These are phyloP conservation scores for Scolopax rusticola DNA, from an alignment of 2,797 vertebrate species.

Conservation along the genomic window DNA sequence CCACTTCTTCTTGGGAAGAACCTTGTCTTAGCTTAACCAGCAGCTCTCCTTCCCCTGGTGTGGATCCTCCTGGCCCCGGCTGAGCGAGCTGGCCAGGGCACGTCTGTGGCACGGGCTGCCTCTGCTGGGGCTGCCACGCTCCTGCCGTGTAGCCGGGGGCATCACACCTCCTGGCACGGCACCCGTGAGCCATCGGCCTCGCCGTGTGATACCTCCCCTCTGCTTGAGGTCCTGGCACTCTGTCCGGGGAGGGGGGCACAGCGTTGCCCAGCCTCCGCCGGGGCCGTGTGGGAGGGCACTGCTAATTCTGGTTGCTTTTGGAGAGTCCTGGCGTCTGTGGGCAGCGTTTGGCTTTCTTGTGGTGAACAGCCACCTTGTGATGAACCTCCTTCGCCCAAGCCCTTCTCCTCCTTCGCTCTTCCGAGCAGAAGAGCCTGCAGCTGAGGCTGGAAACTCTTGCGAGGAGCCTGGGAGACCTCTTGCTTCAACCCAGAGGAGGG, in stretches of 20 bases:
- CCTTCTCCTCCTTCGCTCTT: not conserved
- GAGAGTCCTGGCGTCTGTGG: not conserved
- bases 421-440: not conserved
- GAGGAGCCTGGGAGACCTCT: conserved; percentile 1
- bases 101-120: not conserved
- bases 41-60: not conserved
- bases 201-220: no score
- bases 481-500: not conserved
- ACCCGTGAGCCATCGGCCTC: fast-evolving
- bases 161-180: fast-evolving
- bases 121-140: not conserved
- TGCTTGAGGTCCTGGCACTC: no score
- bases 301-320: not conserved
- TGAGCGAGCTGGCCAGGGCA: not conserved
- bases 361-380: not conserved
- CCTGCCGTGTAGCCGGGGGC: not conserved
- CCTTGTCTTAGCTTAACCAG: not conserved
- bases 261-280: fast-evolving
- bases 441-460: not conserved
- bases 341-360: fast-evolving
- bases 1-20: not conserved
- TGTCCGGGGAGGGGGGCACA: not conserved
- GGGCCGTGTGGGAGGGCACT: not conserved
- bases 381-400: not conserved
- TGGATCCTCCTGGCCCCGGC: not conserved